These are phyloP conservation scores for Spheniscus mendiculus DNA, from an alignment of 2,113 vertebrate genomes.

Conservation along the genomic window DNA sequence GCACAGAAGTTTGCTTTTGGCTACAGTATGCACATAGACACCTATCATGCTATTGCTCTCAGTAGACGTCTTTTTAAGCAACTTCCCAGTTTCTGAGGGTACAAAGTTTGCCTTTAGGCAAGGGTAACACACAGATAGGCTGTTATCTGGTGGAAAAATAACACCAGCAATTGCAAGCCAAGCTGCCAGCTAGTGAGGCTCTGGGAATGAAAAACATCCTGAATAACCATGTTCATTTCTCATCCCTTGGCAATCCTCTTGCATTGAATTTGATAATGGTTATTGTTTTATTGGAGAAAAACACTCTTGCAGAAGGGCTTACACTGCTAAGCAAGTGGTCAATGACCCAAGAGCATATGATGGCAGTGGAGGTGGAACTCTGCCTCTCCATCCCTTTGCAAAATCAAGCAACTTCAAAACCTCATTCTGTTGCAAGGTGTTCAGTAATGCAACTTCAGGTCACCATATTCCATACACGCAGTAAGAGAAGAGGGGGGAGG, in stretches of 20 bases:
- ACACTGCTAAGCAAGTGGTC: not conserved
- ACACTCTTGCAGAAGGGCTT: not conserved
- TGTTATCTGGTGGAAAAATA: not conserved
- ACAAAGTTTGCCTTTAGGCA: not conserved
- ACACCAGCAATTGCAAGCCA: not conserved
- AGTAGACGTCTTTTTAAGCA: not conserved
- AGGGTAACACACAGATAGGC: not conserved
- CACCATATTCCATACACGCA: not conserved
- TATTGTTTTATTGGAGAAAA: not conserved
- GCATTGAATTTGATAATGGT: constrained; percentile 40
- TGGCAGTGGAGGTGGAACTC: not conserved
- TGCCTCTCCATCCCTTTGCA: not conserved
- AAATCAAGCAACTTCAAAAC: not conserved
- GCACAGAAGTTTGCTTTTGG: not conserved
- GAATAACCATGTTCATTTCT: not conserved
- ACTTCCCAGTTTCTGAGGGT: not conserved
- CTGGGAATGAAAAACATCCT: not conserved
- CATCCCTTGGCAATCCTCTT: not conserved
- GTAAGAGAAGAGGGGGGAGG: not conserved
- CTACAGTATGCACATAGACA: not conserved
- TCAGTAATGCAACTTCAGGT: not conserved
- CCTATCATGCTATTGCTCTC: not conserved
- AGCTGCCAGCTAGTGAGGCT: not conserved
- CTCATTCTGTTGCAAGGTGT: too few species aligned
- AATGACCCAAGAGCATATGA: not conserved